phyloP scores from a whole-genome alignment of 2,888 invertebrate genomes.

The Kryphioiulus occultus region DNA sequence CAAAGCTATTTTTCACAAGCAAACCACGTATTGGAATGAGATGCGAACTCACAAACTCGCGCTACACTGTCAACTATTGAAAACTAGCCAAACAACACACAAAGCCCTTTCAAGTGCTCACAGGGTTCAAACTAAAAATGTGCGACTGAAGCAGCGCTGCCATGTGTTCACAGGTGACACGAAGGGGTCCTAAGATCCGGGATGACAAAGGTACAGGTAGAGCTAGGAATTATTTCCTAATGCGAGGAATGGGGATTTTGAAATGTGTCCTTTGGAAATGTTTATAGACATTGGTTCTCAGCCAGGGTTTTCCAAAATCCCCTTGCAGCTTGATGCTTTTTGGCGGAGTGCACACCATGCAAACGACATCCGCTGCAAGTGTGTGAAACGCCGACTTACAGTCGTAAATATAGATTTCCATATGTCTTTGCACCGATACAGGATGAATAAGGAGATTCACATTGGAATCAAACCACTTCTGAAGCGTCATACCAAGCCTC shows the following conservation, averaged over 20 bases:
- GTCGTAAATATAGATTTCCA: constrained; percentile 8
- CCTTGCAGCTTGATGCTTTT: constrained; percentile 19
- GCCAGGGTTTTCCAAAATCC: constrained; percentile 12
- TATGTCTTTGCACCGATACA: not conserved
- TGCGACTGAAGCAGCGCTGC: too few species aligned
- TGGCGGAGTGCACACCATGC: constrained; percentile 6
- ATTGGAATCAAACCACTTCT: constrained; percentile 8
- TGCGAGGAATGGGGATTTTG: not conserved
- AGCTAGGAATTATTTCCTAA: not conserved
- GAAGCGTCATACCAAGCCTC: not conserved
- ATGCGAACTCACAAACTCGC: not conserved
- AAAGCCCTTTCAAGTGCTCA: not conserved
- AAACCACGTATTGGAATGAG: too few species aligned
- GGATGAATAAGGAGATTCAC: not conserved
- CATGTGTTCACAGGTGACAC: too few species aligned
- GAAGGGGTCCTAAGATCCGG: not conserved
- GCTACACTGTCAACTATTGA: not conserved
- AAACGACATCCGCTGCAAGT: constrained; percentile 20
- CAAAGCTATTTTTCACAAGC: too few species aligned
- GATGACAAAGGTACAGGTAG: not conserved
- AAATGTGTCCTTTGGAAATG: not conserved
- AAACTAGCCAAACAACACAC: not conserved
- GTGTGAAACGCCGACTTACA: not conserved
- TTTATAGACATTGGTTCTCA: constrained; percentile 17
- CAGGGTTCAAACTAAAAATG: not conserved